Conservation (phyloP, 2,888 invertebrate species). For the Psococerastis gibbosa region DNA sequence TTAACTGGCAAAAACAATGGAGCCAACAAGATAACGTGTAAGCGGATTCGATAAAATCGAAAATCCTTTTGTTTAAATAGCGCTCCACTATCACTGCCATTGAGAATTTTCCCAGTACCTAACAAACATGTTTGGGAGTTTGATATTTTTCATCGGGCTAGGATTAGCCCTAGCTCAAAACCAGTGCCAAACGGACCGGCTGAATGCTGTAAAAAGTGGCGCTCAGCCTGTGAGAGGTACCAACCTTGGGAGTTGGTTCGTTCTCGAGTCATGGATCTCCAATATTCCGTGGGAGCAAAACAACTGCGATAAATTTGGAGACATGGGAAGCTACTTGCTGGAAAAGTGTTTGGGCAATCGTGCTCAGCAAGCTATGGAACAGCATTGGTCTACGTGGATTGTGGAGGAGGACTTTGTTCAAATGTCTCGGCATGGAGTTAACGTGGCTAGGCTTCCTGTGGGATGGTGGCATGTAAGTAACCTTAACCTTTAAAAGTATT, state of each 20-base stretch:
- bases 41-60: too few species aligned
- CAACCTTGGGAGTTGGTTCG: slow-evolving; percentile 3
- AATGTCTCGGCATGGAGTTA: slow-evolving; percentile 3
- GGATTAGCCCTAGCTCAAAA: neutral
- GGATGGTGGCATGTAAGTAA: slow-evolving; percentile 6
- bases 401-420: neutral
- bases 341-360: neutral
- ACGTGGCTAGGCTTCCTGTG: slow-evolving; percentile 1
- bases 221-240: neutral
- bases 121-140: too few species aligned
- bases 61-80: too few species aligned
- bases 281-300: neutral
- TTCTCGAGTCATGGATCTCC: neutral
- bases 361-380: neutral
- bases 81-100: too few species aligned
- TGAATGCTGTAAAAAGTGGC: slow-evolving; percentile 6
- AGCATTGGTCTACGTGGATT: slow-evolving; percentile 3
- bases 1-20: too few species aligned
- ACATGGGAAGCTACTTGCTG: neutral
- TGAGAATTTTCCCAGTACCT: too few species aligned
- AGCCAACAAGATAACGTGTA: too few species aligned
- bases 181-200: neutral
- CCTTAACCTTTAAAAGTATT: too few species aligned
- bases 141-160: too few species aligned
- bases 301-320: neutral